Evolutionary conservation across 2,888 invertebrate genomes (phyloP).

Genomic region (Hesperia comma): DNA sequence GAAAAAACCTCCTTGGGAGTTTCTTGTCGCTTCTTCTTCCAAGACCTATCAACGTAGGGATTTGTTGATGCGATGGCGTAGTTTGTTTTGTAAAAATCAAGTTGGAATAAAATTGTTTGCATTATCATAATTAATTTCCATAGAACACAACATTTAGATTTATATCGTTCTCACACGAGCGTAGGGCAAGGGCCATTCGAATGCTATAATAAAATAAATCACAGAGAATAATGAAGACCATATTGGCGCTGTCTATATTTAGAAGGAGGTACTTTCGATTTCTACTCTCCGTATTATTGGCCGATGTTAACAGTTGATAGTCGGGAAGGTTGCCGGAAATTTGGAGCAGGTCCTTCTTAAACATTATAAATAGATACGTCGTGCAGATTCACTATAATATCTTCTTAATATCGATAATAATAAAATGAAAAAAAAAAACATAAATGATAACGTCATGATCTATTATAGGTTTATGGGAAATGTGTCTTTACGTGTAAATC

Average conservation of each 20-base stretch:
- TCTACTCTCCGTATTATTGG: constrained; percentile 38
- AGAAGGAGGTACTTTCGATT: constrained; percentile 46
- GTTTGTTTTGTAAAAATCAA: no score
- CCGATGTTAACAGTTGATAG: constrained; percentile 14
- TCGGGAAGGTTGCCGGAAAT: background rate
- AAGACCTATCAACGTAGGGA: no score
- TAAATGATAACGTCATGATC: no score
- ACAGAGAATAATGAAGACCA: constrained; percentile 26
- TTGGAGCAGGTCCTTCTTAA: background rate
- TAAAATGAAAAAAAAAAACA: no score
- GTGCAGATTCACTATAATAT: no score
- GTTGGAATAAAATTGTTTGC: no score
- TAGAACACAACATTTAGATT: background rate
- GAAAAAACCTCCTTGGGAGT: no score
- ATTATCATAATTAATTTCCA: background rate
- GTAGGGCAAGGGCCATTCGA: constrained; percentile 10
- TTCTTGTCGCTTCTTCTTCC: no score
- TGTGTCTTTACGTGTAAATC: no score
- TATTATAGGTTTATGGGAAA: no score
- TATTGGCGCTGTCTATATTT: constrained; percentile 43
- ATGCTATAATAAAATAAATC: constrained; percentile 21
- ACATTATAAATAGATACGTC: background rate
- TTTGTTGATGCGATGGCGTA: no score
- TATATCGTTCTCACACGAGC: constrained; percentile 13
- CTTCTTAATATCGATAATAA: no score